These are phyloP conservation scores for Pectinophora gossypiella DNA, from an alignment of 1,140 invertebrate species.

Conservation along the genomic window DNA sequence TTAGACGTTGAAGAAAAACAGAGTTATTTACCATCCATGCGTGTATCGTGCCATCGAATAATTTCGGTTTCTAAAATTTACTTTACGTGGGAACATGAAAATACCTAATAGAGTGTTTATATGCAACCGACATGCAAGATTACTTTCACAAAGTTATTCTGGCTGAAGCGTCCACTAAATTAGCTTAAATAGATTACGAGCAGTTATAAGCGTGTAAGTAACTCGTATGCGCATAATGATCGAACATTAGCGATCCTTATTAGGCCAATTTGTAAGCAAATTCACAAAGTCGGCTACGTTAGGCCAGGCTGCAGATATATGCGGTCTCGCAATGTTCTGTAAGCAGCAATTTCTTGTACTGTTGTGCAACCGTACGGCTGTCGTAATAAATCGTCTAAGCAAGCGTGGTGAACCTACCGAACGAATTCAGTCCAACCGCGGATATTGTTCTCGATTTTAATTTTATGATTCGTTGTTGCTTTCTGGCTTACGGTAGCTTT, in stretches of 20 bases:
- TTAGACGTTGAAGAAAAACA: too few relatives aligned
- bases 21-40: too few relatives aligned
- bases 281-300: not conserved
- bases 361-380: slow-evolving; percentile 22
- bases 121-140: slow-evolving; percentile 11
- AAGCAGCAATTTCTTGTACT: slow-evolving; percentile 18
- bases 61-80: too few relatives aligned
- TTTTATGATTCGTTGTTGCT: too few relatives aligned
- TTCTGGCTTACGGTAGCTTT: too few relatives aligned
- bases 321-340: slow-evolving; percentile 29
- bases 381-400: slow-evolving; percentile 18
- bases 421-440: slow-evolving; percentile 6
- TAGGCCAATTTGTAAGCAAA: not conserved
- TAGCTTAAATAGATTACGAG: too few relatives aligned
- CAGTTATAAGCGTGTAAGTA: too few relatives aligned
- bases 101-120: too few relatives aligned
- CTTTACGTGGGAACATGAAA: too few relatives aligned
- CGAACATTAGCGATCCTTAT: not conserved
- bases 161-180: not conserved
- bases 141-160: slow-evolving; percentile 5
- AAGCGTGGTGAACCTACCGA: not conserved
- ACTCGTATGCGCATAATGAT: too few relatives aligned
- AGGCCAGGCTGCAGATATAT: slow-evolving; percentile 9
- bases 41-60: too few relatives aligned
- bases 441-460: slow-evolving; percentile 17